phyloP scores from a whole-genome alignment of 2,888 invertebrate species.

The Seladonia tumulorum region DNA sequence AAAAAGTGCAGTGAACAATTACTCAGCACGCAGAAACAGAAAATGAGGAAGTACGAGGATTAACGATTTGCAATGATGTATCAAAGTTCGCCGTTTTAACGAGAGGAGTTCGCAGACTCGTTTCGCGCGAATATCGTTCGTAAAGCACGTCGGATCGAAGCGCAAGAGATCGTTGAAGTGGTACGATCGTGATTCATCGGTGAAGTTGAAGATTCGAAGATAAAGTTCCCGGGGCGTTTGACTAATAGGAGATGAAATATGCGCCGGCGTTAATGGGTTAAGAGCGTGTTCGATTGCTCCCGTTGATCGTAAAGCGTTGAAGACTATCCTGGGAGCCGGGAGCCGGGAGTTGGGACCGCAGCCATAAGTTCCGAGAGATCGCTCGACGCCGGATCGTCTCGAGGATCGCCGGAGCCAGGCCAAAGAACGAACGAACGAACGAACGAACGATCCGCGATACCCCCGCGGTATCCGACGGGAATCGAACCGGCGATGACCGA shows the following conservation, averaged over 20 bases:
- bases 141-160: no score
- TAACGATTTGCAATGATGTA: background rate
- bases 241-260: background rate
- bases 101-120: background rate
- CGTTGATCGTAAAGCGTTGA: background rate
- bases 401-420: slow-evolving; percentile 24
- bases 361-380: slow-evolving; percentile 50
- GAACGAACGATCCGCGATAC: background rate
- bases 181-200: background rate
- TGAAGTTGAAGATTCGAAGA: background rate
- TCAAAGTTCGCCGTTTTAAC: background rate
- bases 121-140: no score
- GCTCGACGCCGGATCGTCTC: slow-evolving; percentile 52
- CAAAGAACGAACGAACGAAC: slow-evolving; percentile 1
- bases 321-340: background rate
- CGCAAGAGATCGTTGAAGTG: background rate
- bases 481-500: slow-evolving; percentile 16
- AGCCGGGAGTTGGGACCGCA: background rate
- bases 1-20: no score
- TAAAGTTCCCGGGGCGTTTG: background rate
- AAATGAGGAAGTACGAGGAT: background rate
- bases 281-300: slow-evolving; percentile 1
- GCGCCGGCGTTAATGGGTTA: background rate
- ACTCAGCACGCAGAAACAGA: background rate
- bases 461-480: slow-evolving; percentile 10